Base-by-base conservation (phyloP, 2,888 invertebrate species). In the Noctua janthe region DNA sequence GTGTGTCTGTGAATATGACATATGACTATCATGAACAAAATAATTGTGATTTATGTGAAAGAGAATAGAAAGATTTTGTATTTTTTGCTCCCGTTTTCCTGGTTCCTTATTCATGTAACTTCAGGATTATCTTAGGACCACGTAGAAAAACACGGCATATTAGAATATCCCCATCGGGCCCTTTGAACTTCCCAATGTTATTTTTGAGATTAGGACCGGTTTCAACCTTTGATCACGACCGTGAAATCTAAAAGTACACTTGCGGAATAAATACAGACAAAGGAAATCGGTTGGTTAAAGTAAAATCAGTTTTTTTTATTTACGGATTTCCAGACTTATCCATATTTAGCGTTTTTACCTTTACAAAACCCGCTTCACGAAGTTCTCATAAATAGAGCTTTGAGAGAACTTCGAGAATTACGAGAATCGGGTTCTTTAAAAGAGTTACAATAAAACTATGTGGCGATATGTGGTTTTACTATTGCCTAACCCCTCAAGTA, bases 101-200 rank as follows among this genome's bases (percentile, higher is more conserved):
- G 54, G 3, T 67, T n/a, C 35, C 35, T 15, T 59, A 81, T 67
- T 20, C 15, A 62, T 39, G 35, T 54, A 51, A n/a, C 15, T 72
- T 56, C 17, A 72, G 67, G 43, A 69, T 81, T 70, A 51, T 66
- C 39, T 39, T 64, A 59, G 17, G 35, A 47, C 35, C 59, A 4
- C 49, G 62, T n/a, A 56, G 11, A 29, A 71, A 78, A 67, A 67
- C 20, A 67, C 13, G 56, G 49, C n/a, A 70, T 71, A 75, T 67
- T 71, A 64, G 49, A 76, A 71, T 74, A 74, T 54, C 74, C 71
- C 70, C 66, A 71, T 67, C 39, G 49, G 66, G 69, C 62, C n/a
- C 76, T 84, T 85, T 84, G 84, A 84, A 71, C 67, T n/a, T 51
- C 6, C 43, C 8, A 72, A 74, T 76, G 70, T 83, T 87, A 62